These are phyloP conservation scores for Porites rus DNA, from an alignment of 92 coral and sea anemone genomes.

Conservation along the genomic window DNA sequence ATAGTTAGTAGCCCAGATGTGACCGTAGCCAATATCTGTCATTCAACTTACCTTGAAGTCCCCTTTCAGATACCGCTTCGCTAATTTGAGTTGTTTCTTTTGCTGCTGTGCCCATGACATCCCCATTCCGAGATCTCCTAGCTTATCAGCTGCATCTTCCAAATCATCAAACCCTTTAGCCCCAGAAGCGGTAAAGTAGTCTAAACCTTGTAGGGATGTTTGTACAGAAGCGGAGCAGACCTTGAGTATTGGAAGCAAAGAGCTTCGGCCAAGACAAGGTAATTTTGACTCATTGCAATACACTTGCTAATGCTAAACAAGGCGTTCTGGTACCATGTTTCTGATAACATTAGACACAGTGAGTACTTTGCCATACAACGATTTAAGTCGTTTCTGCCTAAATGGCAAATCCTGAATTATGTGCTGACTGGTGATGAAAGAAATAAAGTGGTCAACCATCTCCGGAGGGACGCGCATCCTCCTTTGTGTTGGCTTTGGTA, in stretches of 20 bases:
- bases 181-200: slow-evolving; percentile 30
- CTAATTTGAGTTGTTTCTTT: slow-evolving; percentile 27
- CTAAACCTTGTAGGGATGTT: neutral
- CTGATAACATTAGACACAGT: slow-evolving; percentile 55
- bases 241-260: too few relatives aligned
- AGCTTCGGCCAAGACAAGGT: too few relatives aligned
- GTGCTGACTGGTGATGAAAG: slow-evolving; percentile 7
- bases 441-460: slow-evolving; percentile 10
- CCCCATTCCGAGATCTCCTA: slow-evolving; percentile 30
- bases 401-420: slow-evolving; percentile 40
- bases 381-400: slow-evolving; percentile 53
- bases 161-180: slow-evolving; percentile 31
- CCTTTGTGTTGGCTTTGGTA: neutral
- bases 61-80: neutral
- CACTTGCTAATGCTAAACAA: slow-evolving; percentile 35
- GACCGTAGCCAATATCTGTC: neutral
- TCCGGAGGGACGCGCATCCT: slow-evolving; percentile 3
- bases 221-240: too few relatives aligned
- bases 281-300: slow-evolving; percentile 35
- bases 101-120: slow-evolving; percentile 39
- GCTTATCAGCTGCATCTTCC: neutral
- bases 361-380: slow-evolving; percentile 35
- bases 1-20: too few relatives aligned
- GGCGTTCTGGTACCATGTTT: slow-evolving; percentile 37
- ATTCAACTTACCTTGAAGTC: neutral